Evolutionary conservation across 1,140 invertebrate species (phyloP).

Genomic region (Magallana gigas): DNA sequence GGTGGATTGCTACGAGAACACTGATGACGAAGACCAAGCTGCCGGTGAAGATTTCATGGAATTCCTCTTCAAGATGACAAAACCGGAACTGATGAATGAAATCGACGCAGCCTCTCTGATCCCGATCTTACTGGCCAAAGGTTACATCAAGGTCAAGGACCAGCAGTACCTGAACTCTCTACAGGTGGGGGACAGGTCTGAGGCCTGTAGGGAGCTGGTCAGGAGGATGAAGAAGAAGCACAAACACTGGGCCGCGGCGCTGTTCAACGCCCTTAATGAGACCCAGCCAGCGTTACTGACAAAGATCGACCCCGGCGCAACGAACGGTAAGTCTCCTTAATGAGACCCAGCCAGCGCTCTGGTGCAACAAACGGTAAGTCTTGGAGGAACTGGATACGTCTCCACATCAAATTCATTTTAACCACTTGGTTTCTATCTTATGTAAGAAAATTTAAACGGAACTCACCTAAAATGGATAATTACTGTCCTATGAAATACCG

Average conservation of each 20-base stretch:
- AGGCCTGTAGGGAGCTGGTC: slow-evolving; percentile 22
- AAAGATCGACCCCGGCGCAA: slow-evolving; percentile 17
- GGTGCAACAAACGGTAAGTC: no score
- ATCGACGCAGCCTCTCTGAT: slow-evolving; percentile 17
- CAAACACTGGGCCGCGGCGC: background rate
- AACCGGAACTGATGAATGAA: slow-evolving; percentile 22
- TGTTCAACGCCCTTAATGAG: background rate
- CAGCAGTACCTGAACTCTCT: background rate
- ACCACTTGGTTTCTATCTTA: no score
- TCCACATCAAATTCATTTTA: no score
- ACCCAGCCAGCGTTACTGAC: slow-evolving; percentile 13
- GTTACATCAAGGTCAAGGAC: background rate
- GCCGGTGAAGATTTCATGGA: background rate
- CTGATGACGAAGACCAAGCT: background rate
- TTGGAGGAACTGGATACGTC: no score
- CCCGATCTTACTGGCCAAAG: background rate
- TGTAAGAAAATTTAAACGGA: no score
- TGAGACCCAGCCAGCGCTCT: no score
- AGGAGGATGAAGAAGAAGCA: slow-evolving; percentile 5
- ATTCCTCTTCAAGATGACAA: background rate
- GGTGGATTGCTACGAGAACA: background rate
- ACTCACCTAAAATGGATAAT: no score
- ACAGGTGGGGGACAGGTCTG: background rate
- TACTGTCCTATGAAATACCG: no score
- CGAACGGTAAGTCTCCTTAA: background rate